Evolutionary conservation across 1,140 invertebrate species (phyloP).

Genomic region (Frieseomelitta varia): DNA sequence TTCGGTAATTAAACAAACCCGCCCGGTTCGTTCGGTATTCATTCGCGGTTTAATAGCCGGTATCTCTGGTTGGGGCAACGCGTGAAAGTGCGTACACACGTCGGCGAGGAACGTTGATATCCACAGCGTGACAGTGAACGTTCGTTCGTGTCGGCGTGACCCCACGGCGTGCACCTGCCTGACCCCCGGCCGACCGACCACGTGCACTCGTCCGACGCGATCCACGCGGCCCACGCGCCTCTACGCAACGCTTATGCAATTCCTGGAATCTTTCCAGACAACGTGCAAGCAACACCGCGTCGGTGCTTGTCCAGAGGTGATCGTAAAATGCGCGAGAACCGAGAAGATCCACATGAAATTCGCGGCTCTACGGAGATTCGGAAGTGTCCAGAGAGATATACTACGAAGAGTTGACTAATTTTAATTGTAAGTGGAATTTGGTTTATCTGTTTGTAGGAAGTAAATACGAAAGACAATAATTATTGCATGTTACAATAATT

Average conservation of each 20-base stretch:
- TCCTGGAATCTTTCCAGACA: slow-evolving; percentile 54
- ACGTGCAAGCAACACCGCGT: slow-evolving; percentile 47
- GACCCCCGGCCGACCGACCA: slow-evolving; percentile 67
- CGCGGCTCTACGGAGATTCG: background rate
- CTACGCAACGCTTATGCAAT: slow-evolving; percentile 67
- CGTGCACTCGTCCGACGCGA: slow-evolving; percentile 43
- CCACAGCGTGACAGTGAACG: slow-evolving; percentile 68
- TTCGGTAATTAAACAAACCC: slow-evolving; percentile 27
- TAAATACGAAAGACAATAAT: too few relatives aligned
- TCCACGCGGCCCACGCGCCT: slow-evolving; percentile 70
- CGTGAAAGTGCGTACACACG: slow-evolving; percentile 63
- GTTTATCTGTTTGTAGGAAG: too few relatives aligned
- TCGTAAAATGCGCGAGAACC: slow-evolving; percentile 46
- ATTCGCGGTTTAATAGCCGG: background rate
- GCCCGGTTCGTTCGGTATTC: background rate
- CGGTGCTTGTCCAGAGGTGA: background rate
- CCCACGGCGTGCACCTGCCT: slow-evolving; percentile 75
- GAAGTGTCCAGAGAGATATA: background rate
- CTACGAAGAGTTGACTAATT: too few relatives aligned
- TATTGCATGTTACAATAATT: too few relatives aligned
- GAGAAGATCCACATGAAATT: background rate
- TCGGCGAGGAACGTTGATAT: slow-evolving; percentile 51
- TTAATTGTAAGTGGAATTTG: too few relatives aligned
- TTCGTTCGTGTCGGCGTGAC: slow-evolving; percentile 64
- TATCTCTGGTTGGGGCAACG: slow-evolving; percentile 2